Evolutionary conservation across 2,113 vertebrate genomes (phyloP).

Genomic region (Blennius ocellaris): DNA sequence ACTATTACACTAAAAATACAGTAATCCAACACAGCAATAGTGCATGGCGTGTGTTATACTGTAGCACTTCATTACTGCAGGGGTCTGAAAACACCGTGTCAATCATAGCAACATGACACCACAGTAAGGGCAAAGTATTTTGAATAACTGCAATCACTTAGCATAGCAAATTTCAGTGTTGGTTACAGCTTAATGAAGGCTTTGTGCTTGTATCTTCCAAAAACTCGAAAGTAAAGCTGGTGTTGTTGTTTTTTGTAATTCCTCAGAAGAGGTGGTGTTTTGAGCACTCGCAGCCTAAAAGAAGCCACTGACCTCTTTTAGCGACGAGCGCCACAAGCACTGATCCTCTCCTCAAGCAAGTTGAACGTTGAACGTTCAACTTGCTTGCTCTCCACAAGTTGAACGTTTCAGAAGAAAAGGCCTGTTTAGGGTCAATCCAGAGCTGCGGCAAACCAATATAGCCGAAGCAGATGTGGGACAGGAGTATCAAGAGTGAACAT

Average conservation of each 20-base stretch:
- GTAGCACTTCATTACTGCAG: neutral
- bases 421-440: constrained; percentile 20
- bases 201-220: neutral
- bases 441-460: neutral
- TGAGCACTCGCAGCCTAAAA: constrained; percentile 13
- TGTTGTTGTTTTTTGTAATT: neutral
- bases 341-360: constrained; percentile 29
- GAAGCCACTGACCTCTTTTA: constrained; percentile 30
- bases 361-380: too few relatives aligned
- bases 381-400: too few relatives aligned
- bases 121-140: neutral
- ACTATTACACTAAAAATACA: constrained; percentile 6
- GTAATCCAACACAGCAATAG: constrained; percentile 13
- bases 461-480: neutral
- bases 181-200: neutral
- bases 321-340: neutral
- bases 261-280: neutral
- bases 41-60: constrained; percentile 1
- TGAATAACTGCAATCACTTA: constrained; percentile 2
- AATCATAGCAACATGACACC: constrained; percentile 6
- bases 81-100: constrained; percentile 7
- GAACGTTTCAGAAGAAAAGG: constrained; percentile 15
- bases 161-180: neutral
- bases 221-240: neutral
- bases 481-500: constrained; percentile 6